Conservation (phyloP, 1,140 invertebrate species). For the Gryllus bimaculatus region DNA sequence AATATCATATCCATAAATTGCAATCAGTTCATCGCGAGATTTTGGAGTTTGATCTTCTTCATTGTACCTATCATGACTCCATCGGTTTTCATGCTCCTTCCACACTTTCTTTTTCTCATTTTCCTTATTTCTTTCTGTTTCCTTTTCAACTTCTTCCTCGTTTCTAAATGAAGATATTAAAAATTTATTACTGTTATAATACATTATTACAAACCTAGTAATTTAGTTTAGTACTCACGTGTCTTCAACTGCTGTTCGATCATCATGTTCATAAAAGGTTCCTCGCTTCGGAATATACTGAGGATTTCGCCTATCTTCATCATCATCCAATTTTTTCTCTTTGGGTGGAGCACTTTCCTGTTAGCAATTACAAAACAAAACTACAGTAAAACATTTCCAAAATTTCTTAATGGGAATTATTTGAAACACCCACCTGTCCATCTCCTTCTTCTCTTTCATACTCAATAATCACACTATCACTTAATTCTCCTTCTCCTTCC, state of each 20-base stretch:
- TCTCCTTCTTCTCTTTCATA: constrained; percentile 20
- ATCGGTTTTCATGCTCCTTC: constrained; percentile 59
- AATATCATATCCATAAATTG: constrained; percentile 91
- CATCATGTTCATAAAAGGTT: constrained; percentile 94
- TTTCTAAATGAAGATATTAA: background rate
- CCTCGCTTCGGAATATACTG: constrained; percentile 94
- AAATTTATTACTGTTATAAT: background rate
- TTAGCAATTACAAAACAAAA: background rate
- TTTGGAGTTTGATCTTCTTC: constrained; percentile 78
- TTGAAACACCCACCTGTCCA: constrained; percentile 13
- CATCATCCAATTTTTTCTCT: constrained; percentile 71
- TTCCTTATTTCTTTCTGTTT: constrained; percentile 6
- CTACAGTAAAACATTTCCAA: background rate
- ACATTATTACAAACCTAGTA: background rate
- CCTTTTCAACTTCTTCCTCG: constrained; percentile 13
- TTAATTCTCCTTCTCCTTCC: background rate
- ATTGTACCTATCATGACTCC: constrained; percentile 85
- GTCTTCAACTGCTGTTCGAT: constrained; percentile 63
- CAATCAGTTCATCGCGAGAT: constrained; percentile 72
- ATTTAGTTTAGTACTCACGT: constrained; percentile 32
- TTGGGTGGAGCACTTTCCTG: constrained; percentile 36
- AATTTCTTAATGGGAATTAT: background rate
- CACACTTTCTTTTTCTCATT: constrained; percentile 44
- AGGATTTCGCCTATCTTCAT: constrained; percentile 90
- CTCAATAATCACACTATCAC: constrained; percentile 17